These are phyloP conservation scores for Nannoperca australis DNA, from an alignment of 2,797 vertebrate species.

Conservation along the genomic window DNA sequence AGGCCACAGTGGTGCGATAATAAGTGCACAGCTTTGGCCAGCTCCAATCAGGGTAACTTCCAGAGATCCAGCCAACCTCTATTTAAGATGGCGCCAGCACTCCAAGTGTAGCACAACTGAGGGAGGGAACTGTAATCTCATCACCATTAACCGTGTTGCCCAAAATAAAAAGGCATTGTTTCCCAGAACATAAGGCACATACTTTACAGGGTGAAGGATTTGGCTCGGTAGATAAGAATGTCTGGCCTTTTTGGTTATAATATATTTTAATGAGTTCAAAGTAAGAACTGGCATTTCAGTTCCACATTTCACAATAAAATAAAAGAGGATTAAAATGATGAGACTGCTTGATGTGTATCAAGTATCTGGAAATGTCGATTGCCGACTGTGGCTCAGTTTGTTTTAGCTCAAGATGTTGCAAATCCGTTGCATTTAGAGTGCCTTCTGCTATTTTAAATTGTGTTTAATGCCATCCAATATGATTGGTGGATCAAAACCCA, in stretches of 20 bases:
- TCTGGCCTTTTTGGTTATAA: slow-evolving; percentile 26
- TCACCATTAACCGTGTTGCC: slow-evolving; percentile 39
- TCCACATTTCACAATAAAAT: slow-evolving; percentile 11
- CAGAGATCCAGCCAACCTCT: slow-evolving; percentile 39
- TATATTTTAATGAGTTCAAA: slow-evolving; percentile 36
- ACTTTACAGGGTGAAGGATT: slow-evolving; percentile 23
- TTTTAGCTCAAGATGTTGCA: slow-evolving; percentile 14
- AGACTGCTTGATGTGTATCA: not conserved
- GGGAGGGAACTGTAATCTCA: slow-evolving; percentile 38
- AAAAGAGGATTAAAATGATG: slow-evolving; percentile 16
- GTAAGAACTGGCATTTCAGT: not conserved
- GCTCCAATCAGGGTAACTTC: slow-evolving; percentile 40
- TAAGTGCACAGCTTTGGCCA: slow-evolving; percentile 42
- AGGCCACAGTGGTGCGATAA: slow-evolving; percentile 44
- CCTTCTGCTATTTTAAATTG: slow-evolving; percentile 42
- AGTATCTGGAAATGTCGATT: slow-evolving; percentile 13
- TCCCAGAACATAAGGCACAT: slow-evolving; percentile 28
- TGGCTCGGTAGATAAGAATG: slow-evolving; percentile 30
- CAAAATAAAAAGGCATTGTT: slow-evolving; percentile 43
- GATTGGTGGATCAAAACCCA: slow-evolving; percentile 47
- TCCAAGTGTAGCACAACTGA: slow-evolving; percentile 31
- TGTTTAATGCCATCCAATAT: slow-evolving; percentile 18
- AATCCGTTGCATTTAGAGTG: slow-evolving; percentile 27
- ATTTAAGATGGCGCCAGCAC: slow-evolving; percentile 58
- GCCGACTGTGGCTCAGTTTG: not conserved